These are phyloP conservation scores for Monodelphis domestica DNA, from an alignment of 2,797 vertebrate genomes.

Conservation along the genomic window DNA sequence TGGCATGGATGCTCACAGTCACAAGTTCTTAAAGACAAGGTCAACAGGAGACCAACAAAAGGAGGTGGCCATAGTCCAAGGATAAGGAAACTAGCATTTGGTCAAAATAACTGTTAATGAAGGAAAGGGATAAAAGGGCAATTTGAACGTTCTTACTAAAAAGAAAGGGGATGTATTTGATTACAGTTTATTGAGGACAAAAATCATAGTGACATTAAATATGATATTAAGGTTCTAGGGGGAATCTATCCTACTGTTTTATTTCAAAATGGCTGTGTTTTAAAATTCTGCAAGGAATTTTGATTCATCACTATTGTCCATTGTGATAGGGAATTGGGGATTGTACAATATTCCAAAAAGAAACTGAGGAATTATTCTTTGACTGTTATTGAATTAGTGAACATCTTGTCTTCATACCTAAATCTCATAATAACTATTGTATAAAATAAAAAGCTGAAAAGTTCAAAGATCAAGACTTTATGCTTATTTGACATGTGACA, in stretches of 20 bases:
- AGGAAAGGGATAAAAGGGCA: neutral
- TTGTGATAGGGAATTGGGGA: neutral
- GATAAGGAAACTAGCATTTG: neutral
- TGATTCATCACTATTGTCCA: neutral
- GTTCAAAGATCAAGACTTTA: neutral
- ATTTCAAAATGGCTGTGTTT: neutral
- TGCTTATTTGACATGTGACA: neutral
- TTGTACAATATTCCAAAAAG: neutral
- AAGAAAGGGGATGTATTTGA: neutral
- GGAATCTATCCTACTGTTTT: neutral
- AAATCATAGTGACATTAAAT: neutral
- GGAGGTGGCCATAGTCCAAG: neutral
- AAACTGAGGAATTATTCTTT: neutral
- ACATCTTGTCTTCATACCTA: neutral
- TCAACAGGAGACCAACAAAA: neutral
- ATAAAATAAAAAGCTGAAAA: neutral
- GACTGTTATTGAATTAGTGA: neutral
- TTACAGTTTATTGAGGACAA: neutral
- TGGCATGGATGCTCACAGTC: neutral
- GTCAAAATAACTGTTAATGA: neutral
- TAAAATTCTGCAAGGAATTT: neutral
- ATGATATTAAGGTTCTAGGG: neutral
- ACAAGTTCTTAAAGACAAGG: neutral
- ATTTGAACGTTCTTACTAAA: neutral
- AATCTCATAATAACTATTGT: neutral